Conservation (phyloP, 2,797 vertebrate genomes). For the Sphenopsis melanotis region DNA sequence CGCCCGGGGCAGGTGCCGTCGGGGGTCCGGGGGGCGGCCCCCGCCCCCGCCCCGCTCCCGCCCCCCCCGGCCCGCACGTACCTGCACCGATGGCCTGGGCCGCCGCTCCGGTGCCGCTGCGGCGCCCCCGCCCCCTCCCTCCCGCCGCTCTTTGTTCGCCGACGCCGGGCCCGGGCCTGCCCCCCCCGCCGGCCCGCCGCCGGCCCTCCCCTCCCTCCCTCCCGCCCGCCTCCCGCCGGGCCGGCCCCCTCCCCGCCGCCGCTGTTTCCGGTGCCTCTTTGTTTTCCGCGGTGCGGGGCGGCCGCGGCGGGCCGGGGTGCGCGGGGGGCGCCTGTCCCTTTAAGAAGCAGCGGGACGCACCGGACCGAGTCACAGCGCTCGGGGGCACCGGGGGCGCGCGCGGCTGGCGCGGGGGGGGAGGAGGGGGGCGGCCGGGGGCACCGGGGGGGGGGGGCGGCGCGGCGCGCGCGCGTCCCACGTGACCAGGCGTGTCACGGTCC, state of each 20-base stretch:
- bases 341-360: conserved; percentile 66
- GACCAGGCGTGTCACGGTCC: conserved; percentile 48
- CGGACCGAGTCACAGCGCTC: conserved; percentile 76
- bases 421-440: conserved; percentile 49
- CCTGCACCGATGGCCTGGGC: not conserved
- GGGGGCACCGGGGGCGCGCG: conserved; percentile 55
- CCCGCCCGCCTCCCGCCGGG: conserved; percentile 42
- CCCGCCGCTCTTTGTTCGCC: conserved; percentile 31
- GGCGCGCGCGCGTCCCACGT: conserved; percentile 40
- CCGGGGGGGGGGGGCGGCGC: not conserved
- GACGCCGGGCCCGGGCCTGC: not conserved
- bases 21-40: not conserved
- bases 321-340: conserved; percentile 43
- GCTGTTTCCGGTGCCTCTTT: conserved; percentile 67
- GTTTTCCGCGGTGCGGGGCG: conserved; percentile 33
- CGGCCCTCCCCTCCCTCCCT: not conserved
- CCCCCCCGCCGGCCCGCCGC: not conserved
- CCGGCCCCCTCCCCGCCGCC: conserved; percentile 48
- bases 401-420: not conserved
- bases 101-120: not conserved
- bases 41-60: not conserved
- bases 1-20: not conserved
- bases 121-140: not conserved
- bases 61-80: not conserved
- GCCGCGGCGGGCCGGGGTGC: not conserved